phyloP scores from a whole-genome alignment of 1,140 invertebrate genomes.

The Drosophila equinoxialis region DNA sequence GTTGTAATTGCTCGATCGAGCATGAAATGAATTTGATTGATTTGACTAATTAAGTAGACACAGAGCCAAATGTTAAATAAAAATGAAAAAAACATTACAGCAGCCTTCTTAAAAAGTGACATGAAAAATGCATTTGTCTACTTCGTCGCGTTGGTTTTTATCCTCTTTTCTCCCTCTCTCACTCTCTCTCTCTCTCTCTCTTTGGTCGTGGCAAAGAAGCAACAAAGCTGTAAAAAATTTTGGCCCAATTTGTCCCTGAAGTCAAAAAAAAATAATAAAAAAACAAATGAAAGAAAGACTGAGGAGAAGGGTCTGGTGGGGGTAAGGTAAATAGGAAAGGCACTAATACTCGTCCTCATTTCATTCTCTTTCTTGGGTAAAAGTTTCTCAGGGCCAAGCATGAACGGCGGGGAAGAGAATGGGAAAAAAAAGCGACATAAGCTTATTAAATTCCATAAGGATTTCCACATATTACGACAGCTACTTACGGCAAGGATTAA shows the following conservation, averaged over 20 bases:
- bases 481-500: constrained; percentile 77
- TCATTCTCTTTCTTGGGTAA: constrained; percentile 32
- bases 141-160: constrained; percentile 15
- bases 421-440: constrained; percentile 42
- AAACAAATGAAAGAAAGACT: too few relatives aligned
- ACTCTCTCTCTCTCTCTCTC: background rate
- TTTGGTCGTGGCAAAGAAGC: background rate
- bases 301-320: too few relatives aligned
- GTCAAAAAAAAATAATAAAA: background rate
- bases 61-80: constrained; percentile 5
- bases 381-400: constrained; percentile 22
- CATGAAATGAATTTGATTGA: constrained; percentile 46
- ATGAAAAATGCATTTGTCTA: constrained; percentile 39
- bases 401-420: background rate
- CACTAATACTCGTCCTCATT: constrained; percentile 38
- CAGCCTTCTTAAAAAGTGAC: constrained; percentile 30
- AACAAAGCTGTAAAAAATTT: constrained; percentile 1
- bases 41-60: constrained; percentile 30
- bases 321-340: background rate
- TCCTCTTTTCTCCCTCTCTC: constrained; percentile 11
- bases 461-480: constrained; percentile 64
- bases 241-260: constrained; percentile 28
- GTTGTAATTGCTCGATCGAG: constrained; percentile 29
- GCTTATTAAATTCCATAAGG: constrained; percentile 78
- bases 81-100: constrained; percentile 7